Base-by-base conservation (phyloP, 2,888 invertebrate species). In the Aleiodes leptofemur region DNA sequence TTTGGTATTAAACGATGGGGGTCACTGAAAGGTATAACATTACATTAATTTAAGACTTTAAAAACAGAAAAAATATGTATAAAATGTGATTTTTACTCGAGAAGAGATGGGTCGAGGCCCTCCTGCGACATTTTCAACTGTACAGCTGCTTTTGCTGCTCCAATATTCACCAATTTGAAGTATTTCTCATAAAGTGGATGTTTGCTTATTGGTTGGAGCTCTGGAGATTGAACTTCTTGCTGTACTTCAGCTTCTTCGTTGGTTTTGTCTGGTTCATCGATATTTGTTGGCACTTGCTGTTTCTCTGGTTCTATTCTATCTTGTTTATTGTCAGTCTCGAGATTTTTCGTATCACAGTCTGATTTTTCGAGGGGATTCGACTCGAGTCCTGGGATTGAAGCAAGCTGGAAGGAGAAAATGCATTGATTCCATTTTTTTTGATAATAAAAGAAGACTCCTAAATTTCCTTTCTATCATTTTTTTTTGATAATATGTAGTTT, bases 91-190 rank as follows among this genome's bases (percentile, higher is more conserved):
- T 90, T 90, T 91, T 90, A 92, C 92, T 95, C 94, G 82, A 97
- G 90, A 72, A 96, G 86, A 81, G 91, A 90, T 34, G 96, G 93
- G 88, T 97, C 94, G 34, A 96, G 86, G n/a, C 97, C 97, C 90
- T 98, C 97, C 8, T 92, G 90, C 68, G 91, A 88, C 93, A 97
- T 95, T 91, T 97, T 97, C 82, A 94, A 88, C 87, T 95, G 96
- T 0, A 97, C 94, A 53, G 96, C 97, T 79, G 91, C 92, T 69
- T 93, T 88, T n/a, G 96, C 96, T 0, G 97, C 97, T 53, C 98
- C 97, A 83, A 97, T 92, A 83, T 95, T 95, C 0, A 97, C 86
- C 97, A 98, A 97, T 91, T 96, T 97, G 76, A 97, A 94, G 90
- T 94, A 97, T 88, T 93, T 94, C 31, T 92, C 91, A 89, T 94